Percentiles rank a stretch among this genome's conserved stretches.
Evolutionary conservation across 2,113 vertebrate genomes (phyloP).

Genomic region (Ursus arctos): DNA sequence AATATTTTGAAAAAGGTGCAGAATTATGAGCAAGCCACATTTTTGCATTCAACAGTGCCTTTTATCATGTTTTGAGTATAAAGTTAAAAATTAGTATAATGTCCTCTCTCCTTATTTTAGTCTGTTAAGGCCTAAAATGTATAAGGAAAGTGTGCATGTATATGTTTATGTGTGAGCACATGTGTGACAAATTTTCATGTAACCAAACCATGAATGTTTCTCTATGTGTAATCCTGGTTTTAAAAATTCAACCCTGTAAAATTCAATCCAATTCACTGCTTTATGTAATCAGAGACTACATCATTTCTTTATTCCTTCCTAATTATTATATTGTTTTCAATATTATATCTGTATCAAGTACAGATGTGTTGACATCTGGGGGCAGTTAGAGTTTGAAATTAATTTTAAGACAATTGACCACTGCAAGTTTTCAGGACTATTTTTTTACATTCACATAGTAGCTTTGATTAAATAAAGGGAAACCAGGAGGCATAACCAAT

Average conservation of each 20-base stretch:
- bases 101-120: background rate
- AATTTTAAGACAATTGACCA: slow-evolving; percentile 45
- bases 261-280: background rate
- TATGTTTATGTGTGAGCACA: background rate
- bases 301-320: background rate
- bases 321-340: background rate
- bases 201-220: background rate
- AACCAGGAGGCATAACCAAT: slow-evolving; percentile 52
- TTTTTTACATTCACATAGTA: slow-evolving; percentile 36
- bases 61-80: background rate
- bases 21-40: background rate
- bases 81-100: slow-evolving; percentile 6
- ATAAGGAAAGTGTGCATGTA: background rate
- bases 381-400: background rate
- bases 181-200: background rate
- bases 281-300: background rate
- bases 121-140: background rate
- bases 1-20: background rate
- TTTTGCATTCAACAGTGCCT: background rate
- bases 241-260: background rate
- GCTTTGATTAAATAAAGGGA: slow-evolving; percentile 61
- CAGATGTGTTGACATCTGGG: background rate
- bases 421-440: background rate
- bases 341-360: background rate
- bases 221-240: background rate